Evolutionary conservation across 2,888 invertebrate genomes (phyloP).

Genomic region (Agriotes lineatus): DNA sequence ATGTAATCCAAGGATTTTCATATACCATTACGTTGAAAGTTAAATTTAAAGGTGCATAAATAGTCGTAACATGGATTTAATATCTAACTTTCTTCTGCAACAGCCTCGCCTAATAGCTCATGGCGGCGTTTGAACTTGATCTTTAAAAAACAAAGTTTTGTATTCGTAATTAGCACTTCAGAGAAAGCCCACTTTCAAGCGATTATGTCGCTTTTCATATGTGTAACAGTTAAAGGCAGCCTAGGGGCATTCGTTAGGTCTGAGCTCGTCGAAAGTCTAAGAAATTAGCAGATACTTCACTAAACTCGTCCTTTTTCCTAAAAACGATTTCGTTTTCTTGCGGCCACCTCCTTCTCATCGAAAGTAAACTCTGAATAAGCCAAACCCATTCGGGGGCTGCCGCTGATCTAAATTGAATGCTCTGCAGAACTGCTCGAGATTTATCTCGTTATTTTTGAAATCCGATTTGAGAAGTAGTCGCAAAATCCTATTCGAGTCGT

Average conservation of each 20-base stretch:
- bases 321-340: constrained; percentile 16
- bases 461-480: neutral
- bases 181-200: constrained; percentile 16
- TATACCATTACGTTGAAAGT: too few relatives aligned
- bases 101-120: neutral
- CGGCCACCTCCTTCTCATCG: neutral
- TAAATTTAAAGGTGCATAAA: too few relatives aligned
- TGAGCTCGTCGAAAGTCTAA: neutral
- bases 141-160: neutral
- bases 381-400: neutral
- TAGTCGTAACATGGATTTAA: too few relatives aligned
- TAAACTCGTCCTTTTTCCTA: neutral
- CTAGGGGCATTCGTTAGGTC: neutral
- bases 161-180: constrained; percentile 8
- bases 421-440: neutral
- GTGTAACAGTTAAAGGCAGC: neutral
- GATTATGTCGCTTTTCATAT: constrained; percentile 3
- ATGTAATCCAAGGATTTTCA: too few relatives aligned
- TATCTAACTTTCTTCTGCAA: neutral
- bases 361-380: constrained; percentile 10
- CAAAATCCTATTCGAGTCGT: neutral
- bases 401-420: constrained; percentile 5
- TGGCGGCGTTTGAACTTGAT: neutral
- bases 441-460: constrained; percentile 4
- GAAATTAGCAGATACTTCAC: neutral